Evolutionary conservation across 2,888 invertebrate species (phyloP), one percentile per base, ranked within the genome.

Genomic region (Vesta saturnalis): DNA sequence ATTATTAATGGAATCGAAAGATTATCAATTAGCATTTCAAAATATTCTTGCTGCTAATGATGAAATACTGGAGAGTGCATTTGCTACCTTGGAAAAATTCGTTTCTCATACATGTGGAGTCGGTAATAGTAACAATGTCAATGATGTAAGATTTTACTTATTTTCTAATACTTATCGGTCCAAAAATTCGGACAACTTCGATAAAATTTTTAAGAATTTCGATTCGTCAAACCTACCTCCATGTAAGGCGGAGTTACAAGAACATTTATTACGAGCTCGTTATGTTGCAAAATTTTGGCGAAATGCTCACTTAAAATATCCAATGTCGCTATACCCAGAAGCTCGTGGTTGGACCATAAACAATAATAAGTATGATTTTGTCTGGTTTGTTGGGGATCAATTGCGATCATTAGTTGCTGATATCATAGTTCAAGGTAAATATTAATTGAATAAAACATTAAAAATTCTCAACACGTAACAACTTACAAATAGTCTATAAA

Each of bases 211-310:
- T 57, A 3, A 14, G 3, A 43, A 43, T 43, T 43, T 43, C 12
- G 43, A 43, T 10, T 14, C 43, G 14, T 72, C 69, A 18, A 68
- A 57, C 16, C 55, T 76, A 43, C 67, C 70, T 65, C 73, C 75
- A 10, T 75, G 73, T 67, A 71, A 75, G 72, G 70, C 73, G 23
- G 75, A 77, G 72, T 73, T 75, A 57, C 43, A 60, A 1, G n/a
- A 30, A 30, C 4, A 30, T 30, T 5, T 30, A 30, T 30, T 30
- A 10, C 4, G 30, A 10, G 30, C 10, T 30, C 30, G 30, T 30
- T 30, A 30, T 10, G 30, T 30, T 5, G 16, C 15, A 8, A 54
- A 54, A 19, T 19, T 54, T 18, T 54, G 54, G 54, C 8, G 19
- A 54, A 54, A 54, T 19, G 19, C 19, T 54, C 54, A 54, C 54